Evolutionary conservation across 2,113 vertebrate species (phyloP), one percentile per base, ranked within the genome.

Genomic region (Brachyhypopomus occidentalis): DNA sequence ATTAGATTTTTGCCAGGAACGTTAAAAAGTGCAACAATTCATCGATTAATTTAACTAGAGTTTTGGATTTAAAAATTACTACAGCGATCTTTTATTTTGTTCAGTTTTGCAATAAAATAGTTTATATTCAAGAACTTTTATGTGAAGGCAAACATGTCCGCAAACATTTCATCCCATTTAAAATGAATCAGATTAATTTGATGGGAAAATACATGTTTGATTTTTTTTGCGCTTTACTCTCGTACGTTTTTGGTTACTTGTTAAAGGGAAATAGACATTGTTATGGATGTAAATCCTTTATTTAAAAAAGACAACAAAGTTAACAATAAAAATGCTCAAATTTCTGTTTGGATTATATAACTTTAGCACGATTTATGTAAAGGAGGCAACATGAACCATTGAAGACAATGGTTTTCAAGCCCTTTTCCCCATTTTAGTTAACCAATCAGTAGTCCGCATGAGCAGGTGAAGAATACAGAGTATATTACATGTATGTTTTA

Each of bases 301-400:
- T 92, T 93, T 91, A 88, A 85, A 91, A 91, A 90, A 85, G 90
- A 89, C 91, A 86, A 91, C 69, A 88, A 87, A 71, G 86, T 55
- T 79, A 34, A 89, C 82, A 87, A 74, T 77, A 84, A 87, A 82
- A 88, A 85, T 88, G 3, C 34, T 83, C 60, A 88, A 88, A 91
- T 45, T 60, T 83, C 83, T 87, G 69, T 72, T 88, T 89, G 86
- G 85, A 89, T 89, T 91, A 92, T 86, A 89, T 92, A 75, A 79
- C 84, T 90, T 93, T 92, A 94, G 92, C 93, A 95, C 94, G 92
- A 91, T 88, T 88, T 89, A 89, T 90, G 90, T 89, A 91, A 89
- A 89, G 64, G 59, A 27, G 22, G 78, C 52, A 73, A 89, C 87
- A 89, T 88, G 75, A 79, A 87, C 84, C 62, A 83, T 86, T 72